Conservation (phyloP, 2,113 vertebrate species). For the Chloebia gouldiae region DNA sequence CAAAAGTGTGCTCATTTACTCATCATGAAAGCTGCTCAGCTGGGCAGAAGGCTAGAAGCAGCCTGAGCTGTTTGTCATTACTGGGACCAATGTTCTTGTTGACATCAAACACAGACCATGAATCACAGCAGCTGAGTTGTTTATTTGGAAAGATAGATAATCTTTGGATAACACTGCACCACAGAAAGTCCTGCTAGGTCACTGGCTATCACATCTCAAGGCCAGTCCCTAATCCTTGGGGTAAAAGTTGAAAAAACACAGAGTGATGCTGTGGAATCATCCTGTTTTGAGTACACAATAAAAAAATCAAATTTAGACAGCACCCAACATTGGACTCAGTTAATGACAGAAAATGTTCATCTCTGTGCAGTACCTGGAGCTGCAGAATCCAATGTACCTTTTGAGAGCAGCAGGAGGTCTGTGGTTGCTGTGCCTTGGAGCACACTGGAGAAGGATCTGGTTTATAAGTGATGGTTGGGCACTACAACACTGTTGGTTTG, state of each 20-base stretch:
- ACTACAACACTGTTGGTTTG: not conserved
- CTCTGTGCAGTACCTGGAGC: not conserved
- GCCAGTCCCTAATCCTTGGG: not conserved
- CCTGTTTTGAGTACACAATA: not conserved
- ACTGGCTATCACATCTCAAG: not conserved
- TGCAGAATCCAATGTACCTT: not conserved
- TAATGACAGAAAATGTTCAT: not conserved
- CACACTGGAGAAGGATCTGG: not conserved
- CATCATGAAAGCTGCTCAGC: not conserved
- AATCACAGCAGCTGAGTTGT: not conserved
- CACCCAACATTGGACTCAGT: not conserved
- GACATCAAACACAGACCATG: constrained; percentile 18
- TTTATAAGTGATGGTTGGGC: not conserved
- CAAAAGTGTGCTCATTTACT: not conserved
- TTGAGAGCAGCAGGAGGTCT: not conserved
- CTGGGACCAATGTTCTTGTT: not conserved
- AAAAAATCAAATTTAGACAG: not conserved
- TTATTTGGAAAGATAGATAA: not conserved
- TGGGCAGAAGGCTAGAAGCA: not conserved
- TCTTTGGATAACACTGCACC: not conserved
- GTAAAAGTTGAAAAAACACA: not conserved
- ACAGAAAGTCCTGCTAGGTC: not conserved
- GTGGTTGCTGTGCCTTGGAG: not conserved
- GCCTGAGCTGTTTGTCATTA: constrained; percentile 7
- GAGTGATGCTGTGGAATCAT: not conserved